Evolutionary conservation across 1,140 invertebrate genomes (phyloP).

Genomic region (Eulimnadia texana): DNA sequence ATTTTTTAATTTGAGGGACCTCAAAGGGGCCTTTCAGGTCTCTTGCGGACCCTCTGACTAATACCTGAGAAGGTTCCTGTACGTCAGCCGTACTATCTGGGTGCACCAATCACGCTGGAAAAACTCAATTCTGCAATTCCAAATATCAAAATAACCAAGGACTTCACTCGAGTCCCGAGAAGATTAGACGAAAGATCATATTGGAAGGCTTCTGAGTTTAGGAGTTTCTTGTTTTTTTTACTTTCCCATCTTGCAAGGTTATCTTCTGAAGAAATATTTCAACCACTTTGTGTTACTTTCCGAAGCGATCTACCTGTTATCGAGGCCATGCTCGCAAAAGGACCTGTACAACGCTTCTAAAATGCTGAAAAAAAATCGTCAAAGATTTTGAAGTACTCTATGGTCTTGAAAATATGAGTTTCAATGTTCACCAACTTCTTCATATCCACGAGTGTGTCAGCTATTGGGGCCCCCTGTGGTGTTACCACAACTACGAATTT

Average conservation of each 20-base stretch:
- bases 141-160: neutral
- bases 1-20: no score
- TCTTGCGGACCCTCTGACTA: no score
- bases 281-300: neutral
- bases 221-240: neutral
- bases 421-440: conserved; percentile 2
- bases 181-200: neutral
- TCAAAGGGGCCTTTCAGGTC: no score
- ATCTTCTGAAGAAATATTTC: neutral
- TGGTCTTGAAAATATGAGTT: neutral
- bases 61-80: no score
- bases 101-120: neutral
- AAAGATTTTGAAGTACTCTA: neutral
- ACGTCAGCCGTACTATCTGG: neutral
- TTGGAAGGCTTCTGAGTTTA: neutral
- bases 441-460: neutral
- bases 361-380: neutral
- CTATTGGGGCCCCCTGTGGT: conserved; percentile 2
- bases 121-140: neutral
- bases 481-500: neutral
- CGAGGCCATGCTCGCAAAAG: no score
- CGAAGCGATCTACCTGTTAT: neutral
- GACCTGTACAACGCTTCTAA: neutral
- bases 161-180: neutral
- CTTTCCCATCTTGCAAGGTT: neutral